phyloP scores from a whole-genome alignment of 2,113 vertebrate species.

The Perca schrenkii region DNA sequence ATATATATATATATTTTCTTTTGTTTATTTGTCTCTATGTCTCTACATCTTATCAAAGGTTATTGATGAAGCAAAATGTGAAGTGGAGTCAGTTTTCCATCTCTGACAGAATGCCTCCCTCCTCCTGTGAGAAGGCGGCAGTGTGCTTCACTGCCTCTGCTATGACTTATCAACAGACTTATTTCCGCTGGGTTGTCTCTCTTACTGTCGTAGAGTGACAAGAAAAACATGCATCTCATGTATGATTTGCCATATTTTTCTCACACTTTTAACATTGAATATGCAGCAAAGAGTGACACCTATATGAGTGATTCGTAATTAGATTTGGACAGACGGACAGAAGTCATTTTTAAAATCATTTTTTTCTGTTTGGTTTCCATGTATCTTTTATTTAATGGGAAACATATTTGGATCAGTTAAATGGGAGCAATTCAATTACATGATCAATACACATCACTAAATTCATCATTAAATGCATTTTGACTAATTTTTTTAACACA shows the following conservation, averaged over 20 bases:
- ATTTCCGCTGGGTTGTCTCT: constrained; percentile 70
- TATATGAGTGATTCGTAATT: neutral
- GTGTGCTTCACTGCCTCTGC: constrained; percentile 64
- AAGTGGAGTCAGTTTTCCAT: constrained; percentile 74
- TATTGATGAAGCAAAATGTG: constrained; percentile 72
- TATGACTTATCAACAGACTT: constrained; percentile 69
- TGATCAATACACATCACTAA: neutral
- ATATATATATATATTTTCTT: constrained; percentile 55
- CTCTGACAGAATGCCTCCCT: constrained; percentile 53
- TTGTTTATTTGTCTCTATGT: constrained; percentile 65
- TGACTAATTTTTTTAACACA: neutral
- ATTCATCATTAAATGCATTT: neutral
- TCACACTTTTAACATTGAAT: constrained; percentile 21
- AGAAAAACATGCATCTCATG: constrained; percentile 29
- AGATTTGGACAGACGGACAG: neutral
- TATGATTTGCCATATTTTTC: constrained; percentile 25
- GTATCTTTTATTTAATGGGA: neutral
- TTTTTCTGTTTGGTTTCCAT: neutral
- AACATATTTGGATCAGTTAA: neutral
- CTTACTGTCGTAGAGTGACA: constrained; percentile 52
- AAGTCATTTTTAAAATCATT: neutral
- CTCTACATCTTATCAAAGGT: constrained; percentile 69
- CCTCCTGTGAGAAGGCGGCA: constrained; percentile 59
- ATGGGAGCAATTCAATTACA: neutral
- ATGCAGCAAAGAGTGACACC: neutral